Base-by-base conservation (phyloP, 1,140 invertebrate species). In the Drosophila chauvacae region DNA sequence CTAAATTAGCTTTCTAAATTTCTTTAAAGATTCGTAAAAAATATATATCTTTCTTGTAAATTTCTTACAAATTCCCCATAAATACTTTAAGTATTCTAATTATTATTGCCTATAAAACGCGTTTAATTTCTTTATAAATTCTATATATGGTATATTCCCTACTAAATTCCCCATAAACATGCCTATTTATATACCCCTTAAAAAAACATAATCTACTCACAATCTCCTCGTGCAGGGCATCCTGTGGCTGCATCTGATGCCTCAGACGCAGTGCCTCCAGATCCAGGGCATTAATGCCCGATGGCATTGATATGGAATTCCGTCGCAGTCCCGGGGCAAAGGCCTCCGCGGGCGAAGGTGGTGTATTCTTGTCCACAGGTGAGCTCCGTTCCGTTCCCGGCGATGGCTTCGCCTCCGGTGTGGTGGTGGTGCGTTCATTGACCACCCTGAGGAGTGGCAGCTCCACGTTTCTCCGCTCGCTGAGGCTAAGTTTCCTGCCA, bases 221-320 rank as follows among this genome's bases (percentile, higher is more conserved):
- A 68, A 74, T 92, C 45, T 91, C 91, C 63, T 92, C 91, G n/a
- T 76, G 70, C 11, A 92, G 69, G 3, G 88, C 68, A 41, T 92
- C 91, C 55, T 92, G 87, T 2, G 83, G 70, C 44, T 91, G 91
- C 91, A 92, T 86, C 64, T 92, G 91, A 42, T 92, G 90, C 18
- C 86, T 75, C 26, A 88, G 57, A 11, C 91, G 74, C 41, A 92
- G 20, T 6, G 85, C 82, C 56, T 92, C 91, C 62, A 92, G 41
- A 13, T 92, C 91, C 44, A 92, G 44, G 16, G 86, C 77, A 59
- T 92, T 91, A 2, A 92, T 90, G 39, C 91, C 91, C 75, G 81
- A 81, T 10, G 91, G 91, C 82, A 92, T 41, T 4, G 91, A 92
- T 28, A 92, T 92, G 2, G 91, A 92, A 63, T 92, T 92, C 4